Evolutionary conservation across 2,113 vertebrate species (phyloP), one percentile per base, ranked within the genome.

Genomic region (Toxotes jaculatrix): DNA sequence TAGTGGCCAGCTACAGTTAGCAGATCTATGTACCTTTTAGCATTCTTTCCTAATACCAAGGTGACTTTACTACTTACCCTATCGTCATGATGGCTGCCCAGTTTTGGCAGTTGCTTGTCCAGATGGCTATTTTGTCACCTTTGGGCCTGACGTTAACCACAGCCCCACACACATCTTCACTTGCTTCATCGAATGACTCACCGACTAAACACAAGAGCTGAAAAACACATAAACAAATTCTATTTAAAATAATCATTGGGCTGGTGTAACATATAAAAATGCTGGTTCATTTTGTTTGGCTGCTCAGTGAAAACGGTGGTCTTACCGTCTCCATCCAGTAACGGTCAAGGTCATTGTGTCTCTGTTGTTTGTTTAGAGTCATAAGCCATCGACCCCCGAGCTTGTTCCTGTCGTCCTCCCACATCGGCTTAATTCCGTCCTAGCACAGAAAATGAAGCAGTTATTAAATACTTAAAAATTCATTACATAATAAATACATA

Each of bases 391-490:
- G 92, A 70, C 95, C 95, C 23, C 95, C 95, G 11, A 95, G 89
- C 80, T 96, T 96, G 89, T 96, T 96, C 91, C 94, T 92, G 73
- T 95, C 95, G 27, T 96, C 95, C 82, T 96, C 95, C 95, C 95
- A 96, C 95, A 96, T 96, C 0, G 95, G 95, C 80, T 96, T 96
- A 81, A 96, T 95, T 7, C 95, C 95, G 88, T 96, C 95, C 95
- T 96, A 74, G 31, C 3, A 77, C 31, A 89, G 3, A 87, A 74
- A 42, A n/a, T 21, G 10, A 66, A 73, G 16, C 9, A 23, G 12
- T 5, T 56, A 32, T 12, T 66, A 11, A 49, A 73, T n/a, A 36
- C 9, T 7, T 60, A 0, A n/a, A 47, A 7, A 49, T 27, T 27
- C 27, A 27, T 27, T 27, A 27, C 27, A 27, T 27, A 27, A 27